Conservation (phyloP, 2,797 vertebrate species). For the Darevskia mixta region DNA sequence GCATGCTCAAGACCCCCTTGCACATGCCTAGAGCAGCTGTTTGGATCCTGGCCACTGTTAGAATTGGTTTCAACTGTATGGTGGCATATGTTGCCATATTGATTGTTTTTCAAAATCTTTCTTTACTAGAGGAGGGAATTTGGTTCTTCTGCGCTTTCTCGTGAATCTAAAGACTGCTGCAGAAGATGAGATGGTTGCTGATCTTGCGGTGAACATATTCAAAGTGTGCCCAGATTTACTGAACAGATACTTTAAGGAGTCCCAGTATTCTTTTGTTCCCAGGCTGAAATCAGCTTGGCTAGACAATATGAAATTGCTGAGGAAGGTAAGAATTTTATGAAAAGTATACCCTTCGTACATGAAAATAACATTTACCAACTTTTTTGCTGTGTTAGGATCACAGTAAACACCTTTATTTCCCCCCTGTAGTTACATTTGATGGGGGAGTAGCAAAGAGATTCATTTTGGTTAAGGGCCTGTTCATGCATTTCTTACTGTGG, state of each 20-base stretch:
- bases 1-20: not conserved
- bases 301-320: conserved; percentile 90
- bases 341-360: not conserved
- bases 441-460: not conserved
- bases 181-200: conserved; percentile 88
- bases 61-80: not conserved
- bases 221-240: conserved; percentile 91
- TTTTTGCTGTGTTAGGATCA: not conserved
- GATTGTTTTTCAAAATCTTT: not conserved
- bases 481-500: not conserved
- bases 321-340: conserved; percentile 82
- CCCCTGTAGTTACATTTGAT: not conserved
- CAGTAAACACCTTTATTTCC: conserved; percentile 15
- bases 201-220: conserved; percentile 89
- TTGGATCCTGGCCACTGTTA: not conserved
- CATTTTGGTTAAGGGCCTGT: not conserved
- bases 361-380: not conserved
- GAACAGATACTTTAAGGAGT: conserved; percentile 92
- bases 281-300: conserved; percentile 88
- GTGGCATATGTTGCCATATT: not conserved
- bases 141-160: conserved; percentile 92
- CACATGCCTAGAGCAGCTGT: not conserved
- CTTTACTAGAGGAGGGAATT: conserved; percentile 85
- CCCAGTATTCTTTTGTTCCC: conserved; percentile 88
- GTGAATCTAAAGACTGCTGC: conserved; percentile 89